Evolutionary conservation across 2,888 invertebrate genomes (phyloP).

Genomic region (Temnothorax ravouxi): DNA sequence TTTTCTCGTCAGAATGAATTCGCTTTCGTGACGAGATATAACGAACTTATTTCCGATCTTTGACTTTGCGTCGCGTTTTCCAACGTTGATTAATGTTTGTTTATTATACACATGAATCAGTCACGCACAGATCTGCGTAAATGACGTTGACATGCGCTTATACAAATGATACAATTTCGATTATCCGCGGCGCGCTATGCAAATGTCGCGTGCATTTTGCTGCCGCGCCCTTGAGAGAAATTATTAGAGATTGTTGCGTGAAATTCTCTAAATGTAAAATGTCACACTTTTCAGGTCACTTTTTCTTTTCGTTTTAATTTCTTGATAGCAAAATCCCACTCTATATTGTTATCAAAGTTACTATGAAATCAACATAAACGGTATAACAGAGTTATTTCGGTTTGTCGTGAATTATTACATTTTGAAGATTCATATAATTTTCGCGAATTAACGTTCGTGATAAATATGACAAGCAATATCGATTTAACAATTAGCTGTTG

Average conservation of each 20-base stretch:
- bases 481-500: background rate
- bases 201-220: slow-evolving; percentile 35
- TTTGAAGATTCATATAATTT: background rate
- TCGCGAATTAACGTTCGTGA: background rate
- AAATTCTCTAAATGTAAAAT: slow-evolving; percentile 16
- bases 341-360: background rate
- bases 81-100: slow-evolving; percentile 33
- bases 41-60: background rate
- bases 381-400: background rate
- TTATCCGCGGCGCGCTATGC: slow-evolving; percentile 14
- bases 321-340: background rate
- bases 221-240: slow-evolving; percentile 4
- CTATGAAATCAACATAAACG: background rate
- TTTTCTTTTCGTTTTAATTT: slow-evolving; percentile 5
- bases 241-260: slow-evolving; percentile 18
- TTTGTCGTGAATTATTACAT: background rate
- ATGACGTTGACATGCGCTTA: slow-evolving; percentile 12
- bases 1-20: background rate
- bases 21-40: background rate
- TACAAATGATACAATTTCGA: slow-evolving; percentile 35
- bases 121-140: background rate
- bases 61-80: background rate
- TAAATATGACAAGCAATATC: background rate
- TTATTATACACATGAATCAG: slow-evolving; percentile 12
- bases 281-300: background rate